A percentile compares a stretch with the other conserved stretches of the same genome.
Evolutionary conservation across 1,140 invertebrate species (phyloP).

Genomic region (Lineus longissimus): DNA sequence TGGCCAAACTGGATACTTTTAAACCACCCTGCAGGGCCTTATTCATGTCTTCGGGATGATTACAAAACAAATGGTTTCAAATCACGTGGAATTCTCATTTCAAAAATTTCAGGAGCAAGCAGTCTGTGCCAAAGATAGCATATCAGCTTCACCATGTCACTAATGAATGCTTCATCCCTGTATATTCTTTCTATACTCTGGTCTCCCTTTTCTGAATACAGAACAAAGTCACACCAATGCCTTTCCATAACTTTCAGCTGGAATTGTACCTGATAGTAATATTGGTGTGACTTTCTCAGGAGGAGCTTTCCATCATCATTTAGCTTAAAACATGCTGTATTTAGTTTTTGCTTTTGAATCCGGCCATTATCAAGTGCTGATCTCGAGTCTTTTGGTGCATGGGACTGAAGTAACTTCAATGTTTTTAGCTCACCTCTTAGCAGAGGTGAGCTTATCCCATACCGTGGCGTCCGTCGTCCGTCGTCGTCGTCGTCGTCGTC

Average conservation of each 20-base stretch:
- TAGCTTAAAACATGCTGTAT: background rate
- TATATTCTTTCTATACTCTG: background rate
- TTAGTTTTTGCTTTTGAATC: background rate
- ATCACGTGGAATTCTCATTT: background rate
- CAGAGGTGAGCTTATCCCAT: no score
- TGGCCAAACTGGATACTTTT: background rate
- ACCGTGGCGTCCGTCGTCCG: no score
- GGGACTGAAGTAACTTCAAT: background rate
- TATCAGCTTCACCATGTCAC: background rate
- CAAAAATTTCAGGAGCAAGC: background rate
- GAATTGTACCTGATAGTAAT: background rate
- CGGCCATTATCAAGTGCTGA: background rate
- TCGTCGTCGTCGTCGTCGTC: background rate
- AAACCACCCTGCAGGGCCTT: background rate
- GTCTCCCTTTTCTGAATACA: background rate
- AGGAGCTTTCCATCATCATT: no score
- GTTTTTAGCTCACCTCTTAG: no score
- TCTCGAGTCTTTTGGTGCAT: background rate
- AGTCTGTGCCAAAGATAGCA: background rate
- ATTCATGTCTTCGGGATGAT: no score
- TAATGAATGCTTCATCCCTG: background rate
- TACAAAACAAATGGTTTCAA: background rate
- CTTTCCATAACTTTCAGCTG: no score
- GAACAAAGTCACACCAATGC: background rate
- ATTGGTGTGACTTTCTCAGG: background rate